These are phyloP conservation scores for Dermatemys mawii DNA, from an alignment of 2,113 vertebrate species.

Conservation along the genomic window DNA sequence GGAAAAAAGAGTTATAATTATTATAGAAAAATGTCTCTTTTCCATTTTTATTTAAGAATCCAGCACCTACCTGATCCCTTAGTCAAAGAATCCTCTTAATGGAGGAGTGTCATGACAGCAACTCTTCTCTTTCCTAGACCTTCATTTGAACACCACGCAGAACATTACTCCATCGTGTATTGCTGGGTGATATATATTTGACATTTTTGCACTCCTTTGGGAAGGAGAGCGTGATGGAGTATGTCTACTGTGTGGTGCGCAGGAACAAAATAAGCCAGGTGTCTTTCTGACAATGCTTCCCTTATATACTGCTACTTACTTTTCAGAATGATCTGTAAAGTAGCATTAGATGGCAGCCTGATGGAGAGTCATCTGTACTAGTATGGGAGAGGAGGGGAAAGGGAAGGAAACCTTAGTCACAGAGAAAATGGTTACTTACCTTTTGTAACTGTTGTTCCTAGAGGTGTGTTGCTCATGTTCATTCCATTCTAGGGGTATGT, in stretches of 20 bases:
- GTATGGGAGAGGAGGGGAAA: neutral
- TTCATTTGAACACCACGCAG: neutral
- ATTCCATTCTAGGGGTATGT: no score
- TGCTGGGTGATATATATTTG: neutral
- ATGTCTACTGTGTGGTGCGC: neutral
- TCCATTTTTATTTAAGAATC: constrained; percentile 44
- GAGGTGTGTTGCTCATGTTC: no score
- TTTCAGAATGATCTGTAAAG: neutral
- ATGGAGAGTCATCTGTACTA: neutral
- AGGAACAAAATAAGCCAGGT: neutral
- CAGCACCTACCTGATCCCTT: constrained; percentile 35
- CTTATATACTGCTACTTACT: neutral
- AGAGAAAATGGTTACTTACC: neutral
- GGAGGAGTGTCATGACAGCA: neutral
- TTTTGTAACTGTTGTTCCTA: no score
- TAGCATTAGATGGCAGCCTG: neutral
- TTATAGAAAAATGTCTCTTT: constrained; percentile 5
- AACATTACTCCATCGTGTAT: neutral
- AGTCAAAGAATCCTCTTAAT: constrained; percentile 40
- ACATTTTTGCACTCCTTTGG: neutral
- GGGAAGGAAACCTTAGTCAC: neutral
- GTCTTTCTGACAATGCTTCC: neutral
- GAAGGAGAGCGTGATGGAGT: neutral
- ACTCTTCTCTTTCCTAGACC: neutral
- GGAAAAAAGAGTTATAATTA: neutral